Evolutionary conservation across 2,888 invertebrate species (phyloP), one percentile per base, ranked within the genome.

Genomic region (Brachyopa scutellaris): DNA sequence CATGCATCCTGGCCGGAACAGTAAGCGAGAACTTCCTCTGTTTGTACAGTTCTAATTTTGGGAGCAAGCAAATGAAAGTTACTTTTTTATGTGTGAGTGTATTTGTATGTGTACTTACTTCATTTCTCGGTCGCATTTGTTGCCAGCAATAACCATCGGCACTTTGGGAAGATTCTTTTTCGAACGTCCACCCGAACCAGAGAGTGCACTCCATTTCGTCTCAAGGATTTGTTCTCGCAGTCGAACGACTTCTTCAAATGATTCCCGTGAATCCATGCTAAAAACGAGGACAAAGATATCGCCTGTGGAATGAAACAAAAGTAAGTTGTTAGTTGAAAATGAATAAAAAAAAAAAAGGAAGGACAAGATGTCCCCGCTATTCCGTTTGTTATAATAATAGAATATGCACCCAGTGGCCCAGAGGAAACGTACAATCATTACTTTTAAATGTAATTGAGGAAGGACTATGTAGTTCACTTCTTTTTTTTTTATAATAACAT

Each of bases 111-210:
- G 8, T 17, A 57, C 8, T 86, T 88, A 95, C 95, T 94, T 94
- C 87, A 94, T 92, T 51, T 96, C 96, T 87, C 92, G 93, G 91
- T 97, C 97, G 89, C 95, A 94, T 91, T 97, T 97, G 89, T 97
- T 97, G 61, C 96, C 97, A 1, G 96, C 96, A 78, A 97, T 93
- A 59, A 97, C 94, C 94, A 97, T 96, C 38, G 96, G 96, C 49
- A 96, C 95, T 87, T 94, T 92, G 19, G 94, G 93, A 66, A 93
- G 91, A 87, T 93, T 93, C 86, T 94, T 92, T 88, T 94, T 92
- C 87, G 91, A 87, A 7, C 93, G 90, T 57, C 93, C 92, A 6
- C 91, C 90, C 82, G 94, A 93, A n/a, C 93, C 92, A 66, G 92
- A 91, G 19, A 92, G 91, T 2, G 95, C 95, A 86, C 94, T 94